These are phyloP conservation scores for Onychostruthus taczanowskii DNA, from an alignment of 2,113 vertebrate species.

Conservation along the genomic window DNA sequence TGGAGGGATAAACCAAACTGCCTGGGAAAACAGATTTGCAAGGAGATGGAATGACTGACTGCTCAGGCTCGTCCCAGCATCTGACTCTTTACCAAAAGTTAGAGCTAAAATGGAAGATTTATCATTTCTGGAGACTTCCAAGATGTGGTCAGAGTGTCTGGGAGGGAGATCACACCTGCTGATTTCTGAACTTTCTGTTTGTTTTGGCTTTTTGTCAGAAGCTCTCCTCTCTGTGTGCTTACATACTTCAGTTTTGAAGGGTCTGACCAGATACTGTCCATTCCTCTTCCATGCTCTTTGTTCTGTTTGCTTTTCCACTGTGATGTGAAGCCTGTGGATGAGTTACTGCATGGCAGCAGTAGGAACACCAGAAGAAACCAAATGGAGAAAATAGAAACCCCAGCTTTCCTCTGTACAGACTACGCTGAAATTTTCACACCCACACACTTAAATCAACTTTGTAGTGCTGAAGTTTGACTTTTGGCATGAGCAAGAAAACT, in stretches of 20 bases:
- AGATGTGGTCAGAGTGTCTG: not conserved
- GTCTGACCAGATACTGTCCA: not conserved
- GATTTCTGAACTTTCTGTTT: not conserved
- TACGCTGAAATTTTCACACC: not conserved
- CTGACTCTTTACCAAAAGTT: not conserved
- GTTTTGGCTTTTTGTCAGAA: not conserved
- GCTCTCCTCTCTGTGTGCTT: not conserved
- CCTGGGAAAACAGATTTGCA: not conserved
- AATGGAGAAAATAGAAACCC: not conserved
- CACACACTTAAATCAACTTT: not conserved
- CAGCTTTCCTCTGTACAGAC: not conserved
- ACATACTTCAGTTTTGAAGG: not conserved
- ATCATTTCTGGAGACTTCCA: not conserved
- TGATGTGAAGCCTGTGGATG: not conserved
- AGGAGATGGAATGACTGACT: not conserved
- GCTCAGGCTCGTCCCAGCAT: not conserved
- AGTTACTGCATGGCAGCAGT: not conserved
- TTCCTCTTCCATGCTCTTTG: not conserved
- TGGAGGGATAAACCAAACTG: not conserved
- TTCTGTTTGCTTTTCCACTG: not conserved
- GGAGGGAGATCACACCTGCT: not conserved
- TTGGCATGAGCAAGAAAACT: not conserved
- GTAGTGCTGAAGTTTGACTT: not conserved
- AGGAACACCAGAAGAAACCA: not conserved
- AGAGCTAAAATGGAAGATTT: not conserved